These are phyloP conservation scores for Sebastes kiyomatsui DNA, from an alignment of 2,797 vertebrate species.

Conservation along the genomic window DNA sequence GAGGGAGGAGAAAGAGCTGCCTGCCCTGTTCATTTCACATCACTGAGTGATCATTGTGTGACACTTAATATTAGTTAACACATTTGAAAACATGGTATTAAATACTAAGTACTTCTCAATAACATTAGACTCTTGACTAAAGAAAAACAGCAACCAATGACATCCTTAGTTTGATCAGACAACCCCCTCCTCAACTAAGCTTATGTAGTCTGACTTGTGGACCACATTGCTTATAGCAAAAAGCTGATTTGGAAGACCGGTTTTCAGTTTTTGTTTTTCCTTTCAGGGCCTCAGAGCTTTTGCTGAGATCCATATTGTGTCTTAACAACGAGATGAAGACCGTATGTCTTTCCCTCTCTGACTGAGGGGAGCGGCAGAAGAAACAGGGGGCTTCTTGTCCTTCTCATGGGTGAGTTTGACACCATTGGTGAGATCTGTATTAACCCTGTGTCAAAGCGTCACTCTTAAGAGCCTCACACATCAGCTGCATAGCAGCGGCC, in stretches of 20 bases:
- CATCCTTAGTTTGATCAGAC: not conserved
- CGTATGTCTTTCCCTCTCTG: too few relatives aligned
- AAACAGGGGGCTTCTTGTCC: not conserved
- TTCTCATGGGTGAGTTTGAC: not conserved
- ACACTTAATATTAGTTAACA: not conserved
- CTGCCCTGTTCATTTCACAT: not conserved
- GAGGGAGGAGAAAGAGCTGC: not conserved
- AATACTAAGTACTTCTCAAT: not conserved
- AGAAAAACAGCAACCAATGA: not conserved
- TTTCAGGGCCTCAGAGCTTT: not conserved
- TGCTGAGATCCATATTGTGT: not conserved
- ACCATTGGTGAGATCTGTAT: not conserved
- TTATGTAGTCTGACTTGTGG: not conserved
- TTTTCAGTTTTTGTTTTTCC: not conserved
- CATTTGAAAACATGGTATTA: not conserved
- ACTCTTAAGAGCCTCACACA: not conserved
- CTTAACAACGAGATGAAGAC: not conserved
- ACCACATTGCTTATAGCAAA: not conserved
- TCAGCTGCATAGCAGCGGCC: not conserved
- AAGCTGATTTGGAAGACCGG: not conserved
- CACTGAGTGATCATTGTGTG: not conserved
- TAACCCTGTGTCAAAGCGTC: not conserved
- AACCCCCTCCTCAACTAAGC: not conserved
- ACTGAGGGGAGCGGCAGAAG: not conserved
- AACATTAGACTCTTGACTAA: not conserved